Conservation (phyloP, 2,888 invertebrate genomes). For the Barypeithes pellucidus region DNA sequence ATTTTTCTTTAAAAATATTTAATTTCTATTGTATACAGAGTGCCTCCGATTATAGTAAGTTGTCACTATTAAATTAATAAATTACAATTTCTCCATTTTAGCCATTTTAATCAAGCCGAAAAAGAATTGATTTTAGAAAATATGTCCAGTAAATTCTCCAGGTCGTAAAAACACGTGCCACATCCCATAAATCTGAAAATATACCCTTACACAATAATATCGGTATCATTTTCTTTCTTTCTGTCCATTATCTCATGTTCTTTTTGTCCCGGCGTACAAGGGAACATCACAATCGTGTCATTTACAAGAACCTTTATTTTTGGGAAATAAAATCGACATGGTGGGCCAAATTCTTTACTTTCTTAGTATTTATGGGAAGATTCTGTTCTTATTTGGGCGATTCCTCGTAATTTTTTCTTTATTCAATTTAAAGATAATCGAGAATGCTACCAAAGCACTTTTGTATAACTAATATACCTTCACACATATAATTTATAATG, state of each 20-base stretch:
- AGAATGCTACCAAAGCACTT: too few relatives aligned
- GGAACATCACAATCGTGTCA: conserved; percentile 44
- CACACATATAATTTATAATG: too few relatives aligned
- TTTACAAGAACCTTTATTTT: conserved; percentile 51
- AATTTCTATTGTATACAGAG: too few relatives aligned
- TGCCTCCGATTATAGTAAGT: too few relatives aligned
- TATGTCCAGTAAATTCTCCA: conserved; percentile 42
- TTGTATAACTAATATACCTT: too few relatives aligned
- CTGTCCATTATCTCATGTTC: conserved; percentile 52
- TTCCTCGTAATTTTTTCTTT: background rate
- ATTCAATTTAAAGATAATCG: background rate
- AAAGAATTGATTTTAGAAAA: conserved; percentile 16
- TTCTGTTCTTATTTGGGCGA: background rate
- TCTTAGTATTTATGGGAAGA: background rate
- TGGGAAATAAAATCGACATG: conserved; percentile 27
- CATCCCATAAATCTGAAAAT: conserved; percentile 49
- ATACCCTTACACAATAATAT: conserved; percentile 51
- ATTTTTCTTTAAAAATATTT: too few relatives aligned
- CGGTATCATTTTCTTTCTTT: conserved; percentile 50
- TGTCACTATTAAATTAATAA: too few relatives aligned
- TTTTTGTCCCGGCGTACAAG: conserved; percentile 35
- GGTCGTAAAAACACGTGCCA: conserved; percentile 49
- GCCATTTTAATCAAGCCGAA: background rate
- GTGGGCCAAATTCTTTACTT: conserved; percentile 16
- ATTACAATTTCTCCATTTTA: too few relatives aligned